Base-by-base conservation (phyloP, 2,797 vertebrate genomes). In the Dendrocincla fuliginosa region DNA sequence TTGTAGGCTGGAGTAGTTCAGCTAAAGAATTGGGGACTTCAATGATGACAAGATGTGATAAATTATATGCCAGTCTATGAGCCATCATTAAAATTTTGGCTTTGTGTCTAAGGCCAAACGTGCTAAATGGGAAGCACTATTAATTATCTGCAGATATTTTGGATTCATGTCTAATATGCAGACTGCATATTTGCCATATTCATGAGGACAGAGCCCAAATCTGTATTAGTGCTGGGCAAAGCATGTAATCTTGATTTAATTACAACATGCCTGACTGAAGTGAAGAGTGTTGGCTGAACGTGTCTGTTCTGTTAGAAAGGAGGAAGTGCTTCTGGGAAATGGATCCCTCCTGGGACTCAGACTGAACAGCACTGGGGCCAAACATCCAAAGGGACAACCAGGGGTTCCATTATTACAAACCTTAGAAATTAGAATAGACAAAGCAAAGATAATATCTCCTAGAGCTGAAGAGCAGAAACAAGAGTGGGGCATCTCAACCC, bases 111-210 rank as follows among this genome's bases (percentile, higher is more conserved):
- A 93, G n/a, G 80, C 53, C 88, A 80, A 84, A 67, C 4, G 25
- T 80, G 67, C 82, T 92, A 73, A 82, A 83, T 74, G 56, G 67
- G 90, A 92, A 84, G 41, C 42, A 9, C 30, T 56, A 12, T 87
- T 84, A 79, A 80, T 95, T 95, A 60, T 86, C 60, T 84, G 33
- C 89, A 95, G 69, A 83, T 92, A 88, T 78, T 93, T 73, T 80
- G 33, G 30, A 76, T 86, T 94, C 27, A 6, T 23, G 16, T 89
- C 60, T 92, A 83, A 53, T 80, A 60, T 63, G 74, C 39, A 75
- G 56, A 30, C 41, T 86, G 42, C 78, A 55, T 64, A 47, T 42
- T 93, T 94, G 74, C 75, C 53, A 24, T 87, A 56, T 67, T 71
- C 75, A 71, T 17, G 52, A 75, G 63, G 61, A 60, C 35, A 79